Conservation (phyloP, 2,113 vertebrate species). For the Oreochromis spilurus region DNA sequence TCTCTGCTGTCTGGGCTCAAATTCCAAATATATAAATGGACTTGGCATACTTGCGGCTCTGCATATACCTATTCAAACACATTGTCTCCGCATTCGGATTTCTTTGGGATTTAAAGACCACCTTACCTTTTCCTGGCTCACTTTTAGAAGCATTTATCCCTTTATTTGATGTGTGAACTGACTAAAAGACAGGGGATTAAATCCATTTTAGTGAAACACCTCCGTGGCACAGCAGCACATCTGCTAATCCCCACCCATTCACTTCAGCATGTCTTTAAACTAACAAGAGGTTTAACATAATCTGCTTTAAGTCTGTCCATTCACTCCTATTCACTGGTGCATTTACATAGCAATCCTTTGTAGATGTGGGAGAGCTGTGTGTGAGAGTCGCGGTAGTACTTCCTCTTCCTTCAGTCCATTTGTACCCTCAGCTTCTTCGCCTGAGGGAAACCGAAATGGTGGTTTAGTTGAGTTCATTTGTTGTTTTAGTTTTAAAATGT, state of each 20-base stretch:
- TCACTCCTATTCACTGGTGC: conserved; percentile 67
- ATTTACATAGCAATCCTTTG: conserved; percentile 63
- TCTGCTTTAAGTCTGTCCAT: conserved; percentile 75
- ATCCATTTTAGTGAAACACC: conserved; percentile 51
- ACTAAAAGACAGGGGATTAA: conserved; percentile 36
- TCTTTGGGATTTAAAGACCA: conserved; percentile 12
- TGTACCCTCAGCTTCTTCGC: not conserved
- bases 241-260: conserved; percentile 56
- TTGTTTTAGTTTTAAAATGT: not conserved
- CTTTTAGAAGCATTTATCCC: conserved; percentile 17
- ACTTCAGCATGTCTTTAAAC: conserved; percentile 63
- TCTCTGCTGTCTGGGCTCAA: not conserved
- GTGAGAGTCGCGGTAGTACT: not conserved
- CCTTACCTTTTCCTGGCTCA: conserved; percentile 11
- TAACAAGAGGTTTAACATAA: conserved; percentile 74
- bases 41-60: not conserved
- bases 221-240: conserved; percentile 55
- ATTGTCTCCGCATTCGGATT: not conserved
- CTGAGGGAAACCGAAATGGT: not conserved
- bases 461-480: not conserved
- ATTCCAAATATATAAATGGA: not conserved
- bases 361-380: conserved; percentile 1
- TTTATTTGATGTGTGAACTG: conserved; percentile 34
- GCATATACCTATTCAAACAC: not conserved
- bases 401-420: conserved; percentile 1